Base-by-base conservation (phyloP, 2,888 invertebrate genomes). In the Branchipolynoe longqiensis region DNA sequence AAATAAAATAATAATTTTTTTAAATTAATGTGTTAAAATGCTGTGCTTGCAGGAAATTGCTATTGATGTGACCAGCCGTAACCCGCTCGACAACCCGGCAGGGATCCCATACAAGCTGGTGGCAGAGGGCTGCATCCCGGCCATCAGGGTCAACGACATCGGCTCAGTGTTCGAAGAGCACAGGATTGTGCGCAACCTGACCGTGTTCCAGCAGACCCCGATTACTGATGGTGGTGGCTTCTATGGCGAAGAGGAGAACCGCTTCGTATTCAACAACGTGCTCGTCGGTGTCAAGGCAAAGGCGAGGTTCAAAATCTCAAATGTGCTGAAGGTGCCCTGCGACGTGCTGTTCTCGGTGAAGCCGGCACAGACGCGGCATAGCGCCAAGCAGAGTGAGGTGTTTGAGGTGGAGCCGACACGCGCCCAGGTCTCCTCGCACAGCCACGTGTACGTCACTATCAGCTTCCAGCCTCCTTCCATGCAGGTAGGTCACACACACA, bases 141-240 rank as follows among this genome's bases (percentile, higher is more conserved):
- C 91, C 73, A 93, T 94, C 88, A 91, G 92, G 87, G 89, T 90
- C 0, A 91, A 92, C 59, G 92, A 93, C 82, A 88, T 93, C 54
- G 92, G 92, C 40, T 89, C 91, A 31, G 93, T 94, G 84, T 94
- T 94, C 90, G 94, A 94, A 88, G 94, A 94, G 89, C 94, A 94
- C 86, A 89, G 92, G 74, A 90, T 94, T 83, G 93, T 92, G 87
- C 92, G 92, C 87, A 93, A 92, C 87, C 91, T 94, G 64, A 92
- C 90, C 73, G 88, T 92, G 12, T 93, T 92, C 92, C 92, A 92
- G 85, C 91, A 91, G 84, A 88, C 89, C 38, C 90, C 91, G 86
- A 89, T 88, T 84, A 81, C 88, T 38, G 91, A 91, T 73, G 89
- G 90, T 85, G 92, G 92, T n/a, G 94, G 94, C 14, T 91, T 94